Evolutionary conservation across 2,797 vertebrate genomes (phyloP).

Genomic region (Cyprinodon diabolis): DNA sequence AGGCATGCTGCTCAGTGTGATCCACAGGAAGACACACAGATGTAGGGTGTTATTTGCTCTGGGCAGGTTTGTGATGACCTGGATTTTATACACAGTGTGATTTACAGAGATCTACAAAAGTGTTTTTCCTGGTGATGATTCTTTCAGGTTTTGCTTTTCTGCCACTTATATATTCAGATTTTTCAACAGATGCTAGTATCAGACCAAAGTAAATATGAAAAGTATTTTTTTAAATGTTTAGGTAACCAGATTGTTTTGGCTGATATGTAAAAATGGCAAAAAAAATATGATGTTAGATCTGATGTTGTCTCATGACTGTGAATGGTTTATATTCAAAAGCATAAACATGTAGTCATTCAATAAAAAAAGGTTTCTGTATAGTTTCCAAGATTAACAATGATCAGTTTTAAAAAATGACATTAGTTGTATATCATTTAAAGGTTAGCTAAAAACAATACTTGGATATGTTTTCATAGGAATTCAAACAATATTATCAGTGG

Average conservation of each 20-base stretch:
- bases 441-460: background rate
- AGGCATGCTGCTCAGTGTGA: constrained; percentile 33
- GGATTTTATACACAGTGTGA: constrained; percentile 33
- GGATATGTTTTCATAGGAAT: background rate
- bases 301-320: background rate
- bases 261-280: background rate
- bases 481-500: background rate
- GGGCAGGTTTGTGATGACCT: constrained; percentile 53
- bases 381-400: background rate
- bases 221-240: background rate
- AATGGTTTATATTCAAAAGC: background rate
- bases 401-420: background rate
- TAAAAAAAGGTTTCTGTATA: background rate
- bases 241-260: background rate
- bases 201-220: background rate
- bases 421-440: background rate
- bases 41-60: constrained; percentile 49
- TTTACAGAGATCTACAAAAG: constrained; percentile 25
- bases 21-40: constrained; percentile 45
- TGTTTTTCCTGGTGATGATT: background rate
- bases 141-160: background rate
- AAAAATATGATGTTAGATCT: background rate
- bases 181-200: background rate
- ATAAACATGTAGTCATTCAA: background rate
- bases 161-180: background rate